Percentiles rank a stretch among this genome's conserved stretches.
These are phyloP conservation scores for Cladorhizidae sp. DNA, from an alignment of 37 sponge, comb jelly and placozoan genomes.

Conservation along the genomic window DNA sequence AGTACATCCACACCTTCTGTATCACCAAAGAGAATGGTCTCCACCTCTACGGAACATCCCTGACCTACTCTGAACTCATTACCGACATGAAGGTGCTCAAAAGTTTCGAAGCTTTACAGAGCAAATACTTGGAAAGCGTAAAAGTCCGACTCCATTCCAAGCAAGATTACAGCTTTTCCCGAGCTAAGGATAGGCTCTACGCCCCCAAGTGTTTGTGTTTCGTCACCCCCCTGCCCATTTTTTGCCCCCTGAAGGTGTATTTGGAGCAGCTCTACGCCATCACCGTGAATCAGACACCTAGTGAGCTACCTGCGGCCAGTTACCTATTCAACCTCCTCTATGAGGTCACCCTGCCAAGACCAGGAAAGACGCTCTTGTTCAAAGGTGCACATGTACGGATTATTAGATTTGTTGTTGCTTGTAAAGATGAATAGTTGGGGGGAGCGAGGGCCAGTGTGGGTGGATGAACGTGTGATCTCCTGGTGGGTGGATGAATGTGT, in stretches of 20 bases:
- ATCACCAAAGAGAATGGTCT: conserved; percentile 89
- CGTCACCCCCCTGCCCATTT: conserved; percentile 53
- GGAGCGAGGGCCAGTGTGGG: too few relatives aligned
- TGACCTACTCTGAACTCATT: conserved; percentile 69
- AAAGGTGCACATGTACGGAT: too few relatives aligned
- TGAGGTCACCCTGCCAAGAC: conserved; percentile 69
- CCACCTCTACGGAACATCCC: conserved; percentile 62
- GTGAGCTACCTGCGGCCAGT: conserved; percentile 73
- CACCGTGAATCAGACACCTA: conserved; percentile 8
- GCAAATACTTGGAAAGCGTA: conserved; percentile 6
- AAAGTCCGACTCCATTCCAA: conserved; percentile 10
- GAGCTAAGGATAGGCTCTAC: conserved; percentile 33
- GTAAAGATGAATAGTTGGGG: too few relatives aligned
- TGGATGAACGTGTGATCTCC: too few relatives aligned
- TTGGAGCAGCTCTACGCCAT: conserved; percentile 66
- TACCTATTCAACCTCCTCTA: conserved; percentile 82
- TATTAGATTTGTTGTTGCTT: too few relatives aligned
- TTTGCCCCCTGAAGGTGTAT: conserved; percentile 40
- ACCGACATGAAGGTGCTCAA: conserved; percentile 11
- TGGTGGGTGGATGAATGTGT: too few relatives aligned
- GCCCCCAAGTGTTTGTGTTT: conserved; percentile 70
- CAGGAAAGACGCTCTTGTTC: conserved; percentile 71
- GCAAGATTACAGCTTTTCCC: conserved; percentile 8
- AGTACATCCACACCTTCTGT: conserved; percentile 78
- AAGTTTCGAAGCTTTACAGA: conserved; percentile 59